Conservation (phyloP, 2,888 invertebrate species). For the Mythimna impura region DNA sequence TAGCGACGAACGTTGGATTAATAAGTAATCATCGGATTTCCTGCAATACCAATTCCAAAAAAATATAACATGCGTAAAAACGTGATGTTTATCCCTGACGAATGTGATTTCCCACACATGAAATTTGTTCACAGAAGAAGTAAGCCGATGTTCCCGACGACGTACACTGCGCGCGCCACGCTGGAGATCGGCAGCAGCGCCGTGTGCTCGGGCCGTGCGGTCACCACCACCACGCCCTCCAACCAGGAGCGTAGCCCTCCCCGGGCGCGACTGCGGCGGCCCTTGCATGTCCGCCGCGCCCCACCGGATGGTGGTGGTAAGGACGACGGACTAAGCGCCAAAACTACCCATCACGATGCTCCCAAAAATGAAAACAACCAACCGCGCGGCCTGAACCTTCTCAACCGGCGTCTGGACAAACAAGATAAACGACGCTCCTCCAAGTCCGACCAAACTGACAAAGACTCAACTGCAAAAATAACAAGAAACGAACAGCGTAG, state of each 20-base stretch:
- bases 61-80: neutral
- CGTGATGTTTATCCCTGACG: neutral
- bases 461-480: conserved; percentile 1
- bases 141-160: conserved; percentile 87
- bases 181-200: conserved; percentile 89
- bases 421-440: conserved; percentile 12
- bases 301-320: conserved; percentile 64
- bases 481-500: conserved; percentile 12
- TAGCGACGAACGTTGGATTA: no score
- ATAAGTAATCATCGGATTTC: no score
- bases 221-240: conserved; percentile 89
- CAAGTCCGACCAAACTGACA: neutral
- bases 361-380: conserved; percentile 34
- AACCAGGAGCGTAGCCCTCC: conserved; percentile 86
- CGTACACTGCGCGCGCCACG: conserved; percentile 89
- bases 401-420: neutral
- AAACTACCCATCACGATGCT: neutral
- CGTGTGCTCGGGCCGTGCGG: conserved; percentile 88
- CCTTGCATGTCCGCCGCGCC: conserved; percentile 47
- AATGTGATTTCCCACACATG: conserved; percentile 39
- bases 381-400: conserved; percentile 70
- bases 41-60: no score
- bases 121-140: conserved; percentile 82
- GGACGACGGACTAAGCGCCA: neutral
- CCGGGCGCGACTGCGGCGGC: conserved; percentile 11